Conservation (phyloP, 2,888 invertebrate genomes). For the Andrena marginata region DNA sequence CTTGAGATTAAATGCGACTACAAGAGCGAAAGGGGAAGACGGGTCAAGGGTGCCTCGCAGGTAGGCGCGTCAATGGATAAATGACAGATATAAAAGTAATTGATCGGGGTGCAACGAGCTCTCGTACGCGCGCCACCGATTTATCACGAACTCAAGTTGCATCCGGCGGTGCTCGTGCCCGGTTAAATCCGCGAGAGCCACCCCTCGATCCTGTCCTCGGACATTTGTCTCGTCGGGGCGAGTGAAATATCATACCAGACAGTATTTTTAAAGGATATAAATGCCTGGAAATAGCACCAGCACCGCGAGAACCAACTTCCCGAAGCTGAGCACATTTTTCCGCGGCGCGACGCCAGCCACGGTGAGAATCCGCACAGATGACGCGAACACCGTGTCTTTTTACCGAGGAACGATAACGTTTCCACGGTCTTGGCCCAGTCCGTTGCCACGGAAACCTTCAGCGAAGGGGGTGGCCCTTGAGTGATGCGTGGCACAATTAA, state of each 20-base stretch:
- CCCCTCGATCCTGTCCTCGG: conserved; percentile 21
- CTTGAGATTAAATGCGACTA: no score
- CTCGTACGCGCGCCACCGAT: conserved; percentile 4
- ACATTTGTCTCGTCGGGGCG: conserved; percentile 20
- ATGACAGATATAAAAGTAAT: conserved; percentile 45
- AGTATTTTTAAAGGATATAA: conserved; percentile 41
- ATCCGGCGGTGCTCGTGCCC: conserved; percentile 22
- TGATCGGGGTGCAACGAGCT: conserved; percentile 13
- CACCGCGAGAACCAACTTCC: conserved; percentile 14
- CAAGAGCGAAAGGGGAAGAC: background rate
- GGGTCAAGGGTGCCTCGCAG: background rate
- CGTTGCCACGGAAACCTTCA: conserved; percentile 21
- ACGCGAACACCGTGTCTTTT: conserved; percentile 21
- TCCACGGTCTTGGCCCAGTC: background rate
- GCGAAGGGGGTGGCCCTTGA: background rate
- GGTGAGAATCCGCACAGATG: conserved; percentile 39
- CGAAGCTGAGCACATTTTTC: conserved; percentile 10
- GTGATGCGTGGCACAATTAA: conserved; percentile 21
- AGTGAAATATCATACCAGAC: conserved; percentile 34
- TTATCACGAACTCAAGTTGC: conserved; percentile 38
- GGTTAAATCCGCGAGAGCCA: conserved; percentile 15
- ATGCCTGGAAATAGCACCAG: conserved; percentile 12
- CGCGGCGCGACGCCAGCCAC: background rate
- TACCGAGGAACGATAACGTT: conserved; percentile 2
- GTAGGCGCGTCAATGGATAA: conserved; percentile 14